phyloP scores from a whole-genome alignment of 2,888 invertebrate genomes.

The Petrolisthes cinctipes region DNA sequence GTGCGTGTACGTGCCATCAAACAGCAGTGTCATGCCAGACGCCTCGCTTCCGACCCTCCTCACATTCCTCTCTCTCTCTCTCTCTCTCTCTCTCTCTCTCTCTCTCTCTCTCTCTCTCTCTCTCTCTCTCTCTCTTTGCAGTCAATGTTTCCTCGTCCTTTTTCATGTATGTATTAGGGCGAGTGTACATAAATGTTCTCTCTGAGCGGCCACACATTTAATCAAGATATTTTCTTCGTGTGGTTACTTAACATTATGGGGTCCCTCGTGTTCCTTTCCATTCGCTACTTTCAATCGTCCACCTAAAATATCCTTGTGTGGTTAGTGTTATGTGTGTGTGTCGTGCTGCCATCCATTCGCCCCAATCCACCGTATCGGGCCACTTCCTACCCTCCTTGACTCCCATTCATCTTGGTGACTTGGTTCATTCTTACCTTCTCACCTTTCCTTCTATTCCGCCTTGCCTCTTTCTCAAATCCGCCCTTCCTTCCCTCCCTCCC shows the following conservation, averaged over 20 bases:
- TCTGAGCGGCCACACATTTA: not conserved
- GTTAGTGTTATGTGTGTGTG: not conserved
- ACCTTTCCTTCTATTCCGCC: not conserved
- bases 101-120: conserved; percentile 1
- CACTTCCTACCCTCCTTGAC: too few species aligned
- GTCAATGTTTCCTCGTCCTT: too few species aligned
- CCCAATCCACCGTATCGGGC: not conserved
- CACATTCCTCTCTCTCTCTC: not conserved
- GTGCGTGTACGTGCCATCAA: too few species aligned
- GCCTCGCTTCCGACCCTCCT: too few species aligned
- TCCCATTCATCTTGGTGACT: not conserved
- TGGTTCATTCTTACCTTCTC: not conserved
- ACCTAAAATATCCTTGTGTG: too few species aligned
- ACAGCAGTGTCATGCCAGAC: too few species aligned
- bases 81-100: not conserved
- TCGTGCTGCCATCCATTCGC: not conserved
- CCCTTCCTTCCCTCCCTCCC: not conserved
- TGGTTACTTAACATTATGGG: not conserved
- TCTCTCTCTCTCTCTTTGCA: not conserved
- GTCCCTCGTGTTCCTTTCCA: not conserved
- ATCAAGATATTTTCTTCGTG: too few species aligned
- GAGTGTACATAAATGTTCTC: not conserved
- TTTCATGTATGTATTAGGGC: too few species aligned
- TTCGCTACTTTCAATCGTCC: too few species aligned
- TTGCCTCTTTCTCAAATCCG: not conserved